A percentile compares a stretch with the other conserved stretches of the same genome.
These are phyloP conservation scores for Hirundichthys speculiger DNA, from an alignment of 2,113 vertebrate species.

Conservation along the genomic window DNA sequence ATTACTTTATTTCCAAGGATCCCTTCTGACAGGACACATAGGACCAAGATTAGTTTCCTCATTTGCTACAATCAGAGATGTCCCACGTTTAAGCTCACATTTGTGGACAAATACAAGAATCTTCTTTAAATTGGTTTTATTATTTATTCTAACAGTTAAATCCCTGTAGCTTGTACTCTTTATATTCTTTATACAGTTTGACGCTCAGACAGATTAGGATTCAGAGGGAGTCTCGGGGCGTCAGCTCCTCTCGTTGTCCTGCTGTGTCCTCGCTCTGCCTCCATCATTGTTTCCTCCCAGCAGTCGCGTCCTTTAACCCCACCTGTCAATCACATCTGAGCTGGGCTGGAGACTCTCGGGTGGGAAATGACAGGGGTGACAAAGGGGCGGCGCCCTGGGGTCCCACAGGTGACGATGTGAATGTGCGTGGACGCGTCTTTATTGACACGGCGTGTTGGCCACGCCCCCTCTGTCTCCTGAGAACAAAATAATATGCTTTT, in stretches of 20 bases:
- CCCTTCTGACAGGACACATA: too few species aligned
- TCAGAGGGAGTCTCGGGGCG: constrained; percentile 1
- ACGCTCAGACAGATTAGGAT: constrained; percentile 9
- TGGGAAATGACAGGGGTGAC: constrained; percentile 17
- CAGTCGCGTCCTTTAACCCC: constrained; percentile 57
- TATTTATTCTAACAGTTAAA: neutral
- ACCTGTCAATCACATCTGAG: constrained; percentile 65
- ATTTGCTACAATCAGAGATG: neutral
- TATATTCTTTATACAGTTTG: neutral
- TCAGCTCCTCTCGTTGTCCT: constrained; percentile 11
- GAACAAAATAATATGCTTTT: neutral
- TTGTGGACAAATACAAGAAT: too few species aligned
- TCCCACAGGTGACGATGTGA: constrained; percentile 34
- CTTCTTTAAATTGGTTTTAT: neutral
- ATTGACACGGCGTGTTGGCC: constrained; percentile 30
- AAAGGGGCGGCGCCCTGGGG: constrained; percentile 29
- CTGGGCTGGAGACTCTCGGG: constrained; percentile 30
- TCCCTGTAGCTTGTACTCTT: neutral
- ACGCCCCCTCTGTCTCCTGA: constrained; percentile 4
- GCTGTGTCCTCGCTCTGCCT: constrained; percentile 8
- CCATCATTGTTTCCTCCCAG: constrained; percentile 51
- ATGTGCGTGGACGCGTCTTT: constrained; percentile 32
- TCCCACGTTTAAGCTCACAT: too few species aligned
- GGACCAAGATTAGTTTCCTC: too few species aligned
- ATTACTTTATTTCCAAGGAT: neutral